Base-by-base conservation (phyloP, 2,888 invertebrate species). In the Drosophila atripex region DNA sequence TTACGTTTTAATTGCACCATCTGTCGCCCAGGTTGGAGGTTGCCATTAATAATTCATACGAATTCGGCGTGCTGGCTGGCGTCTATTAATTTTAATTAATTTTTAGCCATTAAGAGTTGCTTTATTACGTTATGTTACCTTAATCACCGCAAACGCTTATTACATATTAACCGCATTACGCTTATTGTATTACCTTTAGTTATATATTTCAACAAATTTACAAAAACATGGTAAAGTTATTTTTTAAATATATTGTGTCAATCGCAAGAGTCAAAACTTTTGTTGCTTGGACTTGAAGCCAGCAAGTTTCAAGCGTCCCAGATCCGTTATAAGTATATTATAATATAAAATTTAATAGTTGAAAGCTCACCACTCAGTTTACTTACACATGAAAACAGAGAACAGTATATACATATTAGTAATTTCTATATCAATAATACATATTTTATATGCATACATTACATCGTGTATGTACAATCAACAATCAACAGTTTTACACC, bases 401-500 rank as follows among this genome's bases (percentile, higher is more conserved):
- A 69, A 47, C 59, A 68, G 30, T 47, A 50, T 60, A 70, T 59
- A 59, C 70, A 76, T 73, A 25, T 50, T 61, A 50, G 61, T 50
- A 50, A 50, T 61, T 60, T 63, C 47, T 61, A 61, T 61, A 61
- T 61, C 16, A 61, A 61, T 61, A 61, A 60, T 61, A 61, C 60
- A 61, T 61, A 60, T 30, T 32, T 60, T 56, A 61, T 61, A 70
- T 59, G 60, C 71, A 76, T 73, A 63, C 58, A 80, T 60, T 57
- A 66, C 72, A 72, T 86, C 75, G 83, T 89, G 86, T 89, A 84
- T 87, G 86, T 86, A 78, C 78, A 86, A 80, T 82, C 79, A 88
- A 76, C 77, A 88, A 57, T 45, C 45, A 64, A 61, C 70, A 71
- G 61, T 70, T 69, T 70, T 70, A 70, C 70, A 70, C 70, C 39